Evolutionary conservation across 2,113 vertebrate species (phyloP), one percentile per base, ranked within the genome.

Genomic region (Brachypodius melanocephalos): DNA sequence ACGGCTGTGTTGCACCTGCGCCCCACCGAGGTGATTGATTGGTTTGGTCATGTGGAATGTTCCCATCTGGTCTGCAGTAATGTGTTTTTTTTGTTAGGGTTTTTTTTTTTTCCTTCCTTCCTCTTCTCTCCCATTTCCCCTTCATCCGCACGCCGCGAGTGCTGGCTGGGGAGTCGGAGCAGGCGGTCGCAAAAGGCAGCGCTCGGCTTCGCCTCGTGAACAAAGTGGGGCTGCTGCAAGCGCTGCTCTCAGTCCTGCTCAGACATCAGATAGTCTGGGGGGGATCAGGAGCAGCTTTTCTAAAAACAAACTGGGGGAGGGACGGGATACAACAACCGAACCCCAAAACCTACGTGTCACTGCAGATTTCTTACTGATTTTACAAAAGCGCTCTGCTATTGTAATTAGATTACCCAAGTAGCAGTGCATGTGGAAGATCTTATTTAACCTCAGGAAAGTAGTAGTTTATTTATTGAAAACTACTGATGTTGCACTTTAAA

Each of bases 21-120:
- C 98, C 99, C 98, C 99, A 98, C 98, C 95, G 98, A 98, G 98
- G 99, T 99, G 99, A 99, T 99, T 99, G 99, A 99, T 99, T 99
- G 99, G 99, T 99, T 99, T 99, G 99, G 99, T 99, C 99, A 99
- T 99, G 99, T 99, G 99, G 99, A 99, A 99, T 99, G 99, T 99
- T 99, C 99, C 99, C 99, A 99, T 99, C 99, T 99, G 99, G 98
- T 99, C 99, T 97, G 97, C 99, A 99, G 99, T 99, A 99, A 99
- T 99, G 98, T 98, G 98, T 38, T 98, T 97, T 97, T 96, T 94
- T 96, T 94, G 34, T 54, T 86, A 48, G 75, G 34, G 17, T 14
- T 10, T 62, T 73, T 78, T 45, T 72, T 46, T 79, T 68, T 83
- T 76, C 45, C 88, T 92, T 95, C 95, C 94, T 96, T 95, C 90